Base-by-base conservation (phyloP, 2,888 invertebrate species). In the Tipula vernalis region DNA sequence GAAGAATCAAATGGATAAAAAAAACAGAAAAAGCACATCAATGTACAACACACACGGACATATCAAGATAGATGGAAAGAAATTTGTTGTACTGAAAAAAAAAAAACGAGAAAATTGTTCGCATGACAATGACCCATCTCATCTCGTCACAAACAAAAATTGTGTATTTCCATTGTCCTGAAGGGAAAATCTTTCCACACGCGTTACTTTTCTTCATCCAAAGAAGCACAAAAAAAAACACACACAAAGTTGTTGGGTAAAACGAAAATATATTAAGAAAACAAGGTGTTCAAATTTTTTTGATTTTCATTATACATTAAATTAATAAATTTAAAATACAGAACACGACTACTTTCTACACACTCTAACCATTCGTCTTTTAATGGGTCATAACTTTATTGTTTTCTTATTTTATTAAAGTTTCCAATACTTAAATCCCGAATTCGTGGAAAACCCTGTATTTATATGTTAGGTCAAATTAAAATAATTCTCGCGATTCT, bases 141-240 rank as follows among this genome's bases (percentile, higher is more conserved):
- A 86, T 86, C 86, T 86, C 86, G 86, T 86, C 86, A 86, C 15
- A 83, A 86, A 86, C 86, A 86, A 83, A 86, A 86, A 86, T 51
- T 86, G 39, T 86, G 39, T 44, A 39, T 86, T 41, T 83, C 18
- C 83, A 86, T 86, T 86, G 86, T 86, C 86, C 86, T 28, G 41
- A 42, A 86, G 83, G 83, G 15, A 44, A 83, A 86, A 86, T 86
- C 86, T 57, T 86, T 57, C 71, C 71, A 36, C 41, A 42, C 42
- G 42, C 71, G 85, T 85, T 85, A 85, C 18, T 42, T 42, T 84
- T 41, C 28, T 51, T 51, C 51, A 28, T 71, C 71, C 71, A 71
- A 71, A 71, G 28, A 71, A 71, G 28, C 28, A 71, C 28, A 28
- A 28, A 18, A 57, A 51, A 28, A 71, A 28, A 18, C 10, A 71